These are phyloP conservation scores for Netelia melanura DNA, from an alignment of 2,888 invertebrate genomes.

Conservation along the genomic window DNA sequence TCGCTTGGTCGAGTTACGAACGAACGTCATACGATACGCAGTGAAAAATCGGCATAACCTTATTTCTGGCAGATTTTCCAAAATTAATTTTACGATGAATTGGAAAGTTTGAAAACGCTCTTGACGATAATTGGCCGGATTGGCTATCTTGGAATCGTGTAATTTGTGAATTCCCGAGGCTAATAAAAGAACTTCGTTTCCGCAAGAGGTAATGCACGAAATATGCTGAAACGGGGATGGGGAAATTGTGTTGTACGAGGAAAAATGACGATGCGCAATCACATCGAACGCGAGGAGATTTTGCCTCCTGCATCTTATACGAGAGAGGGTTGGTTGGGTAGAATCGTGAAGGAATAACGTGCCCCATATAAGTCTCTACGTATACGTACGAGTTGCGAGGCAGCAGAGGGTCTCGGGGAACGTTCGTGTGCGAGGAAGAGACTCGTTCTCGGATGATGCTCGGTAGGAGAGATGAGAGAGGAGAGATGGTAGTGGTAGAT, in stretches of 20 bases:
- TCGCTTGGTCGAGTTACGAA: neutral
- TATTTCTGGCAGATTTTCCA: neutral
- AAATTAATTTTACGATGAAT: neutral
- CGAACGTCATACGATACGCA: conserved; percentile 13
- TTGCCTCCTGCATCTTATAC: conserved; percentile 41
- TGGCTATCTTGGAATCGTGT: too few species aligned
- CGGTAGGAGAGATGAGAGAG: conserved; percentile 12
- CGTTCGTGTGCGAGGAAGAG: conserved; percentile 35
- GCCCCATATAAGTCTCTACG: conserved; percentile 15
- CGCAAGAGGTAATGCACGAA: neutral
- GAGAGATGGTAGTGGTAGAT: conserved; percentile 75
- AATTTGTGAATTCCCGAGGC: neutral
- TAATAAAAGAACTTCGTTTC: neutral
- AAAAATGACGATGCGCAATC: conserved; percentile 33
- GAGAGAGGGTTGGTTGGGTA: conserved; percentile 13
- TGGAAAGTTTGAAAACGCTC: too few species aligned
- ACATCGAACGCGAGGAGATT: conserved; percentile 48
- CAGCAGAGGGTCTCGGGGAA: conserved; percentile 33
- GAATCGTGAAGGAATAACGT: conserved; percentile 47
- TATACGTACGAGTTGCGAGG: conserved; percentile 22
- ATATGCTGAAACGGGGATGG: conserved; percentile 24
- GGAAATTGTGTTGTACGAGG: conserved; percentile 14
- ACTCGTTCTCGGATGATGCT: conserved; percentile 52
- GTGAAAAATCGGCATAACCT: neutral
- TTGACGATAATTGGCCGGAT: too few species aligned